Evolutionary conservation across 2,797 vertebrate species (phyloP), one percentile per base, ranked within the genome.

Genomic region (Helicolenus hilgendorfi): DNA sequence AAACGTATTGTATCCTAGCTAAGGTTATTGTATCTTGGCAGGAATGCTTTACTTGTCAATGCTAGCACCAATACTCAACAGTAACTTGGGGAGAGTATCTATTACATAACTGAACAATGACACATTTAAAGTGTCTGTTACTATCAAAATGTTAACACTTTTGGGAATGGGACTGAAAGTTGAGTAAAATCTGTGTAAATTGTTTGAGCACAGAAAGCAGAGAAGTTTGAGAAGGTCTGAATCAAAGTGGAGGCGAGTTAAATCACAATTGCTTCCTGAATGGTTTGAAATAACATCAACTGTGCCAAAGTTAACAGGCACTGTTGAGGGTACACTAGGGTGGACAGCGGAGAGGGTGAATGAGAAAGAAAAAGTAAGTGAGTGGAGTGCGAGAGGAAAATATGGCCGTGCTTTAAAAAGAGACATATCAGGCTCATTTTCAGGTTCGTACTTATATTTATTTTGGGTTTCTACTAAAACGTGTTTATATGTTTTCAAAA

Each of bases 231-330:
- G 86, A 75, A 68, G 33, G 60, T 83, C 79, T 84, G 88, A 84
- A 91, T 73, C 71, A 83, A 85, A 85, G 84, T 77, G 69, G 79
- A 91, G 91, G 93, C 89, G 70, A 92, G 89, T 92, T 74, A 89
- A 91, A 89, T 87, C 87, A 91, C 72, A 86, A 94, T 89, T 85
- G 71, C 89, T 95, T 96, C 93, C 94, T 94, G 91, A 91, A 90
- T 70, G 70, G 79, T 87, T 89, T 67, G 60, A 87, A 94, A 95
- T 81, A 94, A 94, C 83, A 95, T 26, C 1, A 56, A 53, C 38
- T 8, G 49, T 55, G 94, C 93, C 94, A 93, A 96, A 76, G 64
- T 71, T 86, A 94, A 94, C 90, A 94, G 64, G 63, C 81, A 69
- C 31, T 27, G n/a, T 11, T 31, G 55, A 75, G 71, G 86, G 64